Percentiles rank a stretch among this genome's conserved stretches.
These are phyloP conservation scores for Halcyon malimbica DNA, from an alignment of 2,113 vertebrate species.

Conservation along the genomic window DNA sequence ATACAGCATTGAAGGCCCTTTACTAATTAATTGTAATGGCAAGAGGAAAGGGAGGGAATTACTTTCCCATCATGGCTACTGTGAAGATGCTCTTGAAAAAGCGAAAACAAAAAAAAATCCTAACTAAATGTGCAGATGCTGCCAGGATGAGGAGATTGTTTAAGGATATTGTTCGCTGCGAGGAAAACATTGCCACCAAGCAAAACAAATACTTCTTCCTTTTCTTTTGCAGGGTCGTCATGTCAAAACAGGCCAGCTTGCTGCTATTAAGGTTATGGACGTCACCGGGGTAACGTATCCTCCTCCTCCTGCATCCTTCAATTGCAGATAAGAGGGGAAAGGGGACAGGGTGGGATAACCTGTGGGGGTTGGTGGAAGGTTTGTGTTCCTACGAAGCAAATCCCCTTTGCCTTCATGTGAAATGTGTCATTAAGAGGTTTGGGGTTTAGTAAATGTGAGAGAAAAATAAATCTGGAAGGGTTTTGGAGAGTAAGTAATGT, in stretches of 20 bases:
- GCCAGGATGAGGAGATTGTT: background rate
- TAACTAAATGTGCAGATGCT: background rate
- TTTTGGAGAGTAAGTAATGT: background rate
- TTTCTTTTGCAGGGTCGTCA: conserved; percentile 90
- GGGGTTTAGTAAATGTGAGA: background rate
- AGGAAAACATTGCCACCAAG: background rate
- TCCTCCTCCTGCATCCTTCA: background rate
- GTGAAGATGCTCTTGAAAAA: conserved; percentile 41
- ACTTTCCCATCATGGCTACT: conserved; percentile 34
- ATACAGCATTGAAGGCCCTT: background rate
- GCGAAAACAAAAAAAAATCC: background rate
- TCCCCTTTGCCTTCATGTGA: background rate
- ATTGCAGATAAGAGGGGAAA: background rate
- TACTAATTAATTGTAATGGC: conserved; percentile 37
- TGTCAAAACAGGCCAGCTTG: conserved; percentile 98
- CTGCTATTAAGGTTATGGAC: conserved; percentile 99
- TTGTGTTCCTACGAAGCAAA: background rate
- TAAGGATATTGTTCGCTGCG: background rate
- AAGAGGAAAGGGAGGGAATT: conserved; percentile 36
- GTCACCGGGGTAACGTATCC: conserved; percentile 92
- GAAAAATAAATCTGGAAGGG: background rate
- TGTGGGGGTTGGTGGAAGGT: background rate
- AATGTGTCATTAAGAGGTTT: background rate
- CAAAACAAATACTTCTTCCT: conserved; percentile 21
- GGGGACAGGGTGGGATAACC: background rate